Evolutionary conservation across 2,888 invertebrate species (phyloP), one percentile per base, ranked within the genome.

Genomic region (Harmothoe impar): DNA sequence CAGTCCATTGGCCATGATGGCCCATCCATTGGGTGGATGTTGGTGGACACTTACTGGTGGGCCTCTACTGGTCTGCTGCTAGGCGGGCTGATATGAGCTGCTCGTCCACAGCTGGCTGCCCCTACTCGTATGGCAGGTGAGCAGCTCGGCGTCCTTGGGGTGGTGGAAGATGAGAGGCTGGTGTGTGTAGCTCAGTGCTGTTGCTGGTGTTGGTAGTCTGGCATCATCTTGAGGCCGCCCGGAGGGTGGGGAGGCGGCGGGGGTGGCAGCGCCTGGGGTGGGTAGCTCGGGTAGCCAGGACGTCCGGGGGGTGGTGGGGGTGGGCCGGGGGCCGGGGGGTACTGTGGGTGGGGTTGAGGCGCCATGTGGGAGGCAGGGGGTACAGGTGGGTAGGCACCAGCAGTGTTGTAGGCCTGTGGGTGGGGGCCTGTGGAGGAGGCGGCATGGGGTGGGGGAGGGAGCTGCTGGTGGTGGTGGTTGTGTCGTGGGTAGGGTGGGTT

Each of bases 381-480:
- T 17, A 20, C 31, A 31, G 86, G 29, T 10, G 86, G 86, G 10
- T 86, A 56, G 54, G 52, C 52, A 15, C 7, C 31, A 54, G 52
- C n/a, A 20, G 3, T 52, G 86, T 25, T 29, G 29, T 20, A 52
- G n/a, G 29, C 29, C 7, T 23, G 52, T 0, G 15, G n/a, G 52
- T 12, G 54, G 52, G 54, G 52, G 23, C 51, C 84, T 52, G 35
- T 33, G 29, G 84, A 33, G 52, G 84, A 23, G 23, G 84, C 20
- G 25, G 86, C 52, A 0, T 52, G 86, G 12, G 86, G 86, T 0
- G 86, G 86, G n/a, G 86, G 86, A 7, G 86, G 86, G 10, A 17
- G 54, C 10, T 52, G 54, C 17, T 86, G 86, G 86, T 86, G 86
- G 54, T 52, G 86, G 86, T 86, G 86, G 86, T 20, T 43, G 54